Conservation (phyloP, 1,140 invertebrate species). For the Zaprionus inermis region DNA sequence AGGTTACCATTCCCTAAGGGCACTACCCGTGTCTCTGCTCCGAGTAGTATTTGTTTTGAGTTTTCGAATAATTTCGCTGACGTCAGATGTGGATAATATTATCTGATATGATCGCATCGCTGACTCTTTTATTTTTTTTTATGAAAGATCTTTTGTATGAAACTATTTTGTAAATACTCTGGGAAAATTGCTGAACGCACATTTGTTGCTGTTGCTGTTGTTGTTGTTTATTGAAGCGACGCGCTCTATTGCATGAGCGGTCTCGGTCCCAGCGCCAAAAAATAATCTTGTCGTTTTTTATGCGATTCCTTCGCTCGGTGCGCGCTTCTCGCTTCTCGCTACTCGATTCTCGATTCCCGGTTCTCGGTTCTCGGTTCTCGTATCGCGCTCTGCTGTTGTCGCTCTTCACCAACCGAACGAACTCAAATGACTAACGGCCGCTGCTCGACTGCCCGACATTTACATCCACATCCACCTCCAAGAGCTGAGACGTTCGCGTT, state of each 20-base stretch:
- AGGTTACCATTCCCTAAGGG: background rate
- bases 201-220: constrained; percentile 21
- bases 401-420: constrained; percentile 74
- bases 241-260: constrained; percentile 25
- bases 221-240: constrained; percentile 10
- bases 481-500: constrained; percentile 35
- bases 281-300: constrained; percentile 20
- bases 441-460: constrained; percentile 67
- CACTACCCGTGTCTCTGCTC: background rate
- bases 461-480: constrained; percentile 65
- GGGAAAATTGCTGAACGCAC: constrained; percentile 25
- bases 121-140: background rate
- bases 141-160: background rate
- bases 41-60: background rate
- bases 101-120: background rate
- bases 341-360: too few species aligned
- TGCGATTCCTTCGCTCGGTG: background rate
- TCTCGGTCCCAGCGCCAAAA: constrained; percentile 8
- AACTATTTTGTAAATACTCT: constrained; percentile 28
- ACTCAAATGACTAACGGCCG: constrained; percentile 76
- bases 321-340: background rate
- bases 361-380: constrained; percentile 8
- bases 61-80: constrained; percentile 29
- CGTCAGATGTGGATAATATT: constrained; percentile 26
- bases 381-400: constrained; percentile 17